These are phyloP conservation scores for Nineta flava DNA, from an alignment of 2,888 invertebrate genomes.

Conservation along the genomic window DNA sequence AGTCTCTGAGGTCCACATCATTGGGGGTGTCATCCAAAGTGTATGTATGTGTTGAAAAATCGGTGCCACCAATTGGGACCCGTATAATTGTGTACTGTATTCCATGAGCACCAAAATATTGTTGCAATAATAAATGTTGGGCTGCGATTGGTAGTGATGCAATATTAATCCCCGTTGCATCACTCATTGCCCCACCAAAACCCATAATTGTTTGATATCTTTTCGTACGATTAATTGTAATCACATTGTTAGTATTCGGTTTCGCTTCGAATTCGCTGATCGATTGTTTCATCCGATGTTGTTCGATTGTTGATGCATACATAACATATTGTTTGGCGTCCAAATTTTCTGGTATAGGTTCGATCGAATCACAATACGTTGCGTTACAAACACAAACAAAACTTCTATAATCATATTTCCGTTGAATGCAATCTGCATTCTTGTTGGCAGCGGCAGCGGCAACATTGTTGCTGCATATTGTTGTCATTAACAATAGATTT, in stretches of 20 bases:
- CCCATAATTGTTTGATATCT: slow-evolving; percentile 60
- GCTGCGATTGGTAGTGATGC: slow-evolving; percentile 34
- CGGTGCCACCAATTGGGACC: slow-evolving; percentile 71
- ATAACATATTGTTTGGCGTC: no score
- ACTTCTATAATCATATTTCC: not conserved
- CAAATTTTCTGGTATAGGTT: slow-evolving; percentile 23
- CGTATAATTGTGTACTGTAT: slow-evolving; percentile 64
- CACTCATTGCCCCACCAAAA: slow-evolving; percentile 77
- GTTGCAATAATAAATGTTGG: slow-evolving; percentile 36
- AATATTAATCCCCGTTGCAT: slow-evolving; percentile 49
- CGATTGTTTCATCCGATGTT: no score
- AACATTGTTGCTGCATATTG: not conserved
- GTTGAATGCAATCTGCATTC: not conserved
- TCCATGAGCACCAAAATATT: slow-evolving; percentile 51
- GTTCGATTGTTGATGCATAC: no score
- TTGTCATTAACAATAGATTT: no score
- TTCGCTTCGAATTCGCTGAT: no score
- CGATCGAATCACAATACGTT: slow-evolving; percentile 51
- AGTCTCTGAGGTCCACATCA: slow-evolving; percentile 41
- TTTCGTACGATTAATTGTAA: slow-evolving; percentile 16
- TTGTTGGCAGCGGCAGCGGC: no score
- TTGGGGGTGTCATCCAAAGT: slow-evolving; percentile 55
- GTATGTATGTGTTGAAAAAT: slow-evolving; percentile 71
- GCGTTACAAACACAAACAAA: slow-evolving; percentile 55
- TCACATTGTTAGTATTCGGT: no score